These are phyloP conservation scores for Steinernema carpocapsae DNA, from an alignment of 2,888 invertebrate species.

Conservation along the genomic window DNA sequence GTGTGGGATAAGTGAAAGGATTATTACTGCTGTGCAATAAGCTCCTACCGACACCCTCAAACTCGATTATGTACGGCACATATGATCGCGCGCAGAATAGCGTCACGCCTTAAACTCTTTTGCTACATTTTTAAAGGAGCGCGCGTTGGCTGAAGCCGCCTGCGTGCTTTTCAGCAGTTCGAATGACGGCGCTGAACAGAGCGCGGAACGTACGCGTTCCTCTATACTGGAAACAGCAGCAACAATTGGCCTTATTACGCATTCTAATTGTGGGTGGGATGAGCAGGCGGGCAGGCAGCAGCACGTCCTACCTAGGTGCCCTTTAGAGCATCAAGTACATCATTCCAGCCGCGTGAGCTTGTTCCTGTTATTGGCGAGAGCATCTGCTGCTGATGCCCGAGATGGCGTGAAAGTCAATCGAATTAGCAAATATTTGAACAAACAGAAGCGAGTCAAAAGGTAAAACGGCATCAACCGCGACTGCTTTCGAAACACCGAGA, in stretches of 20 bases:
- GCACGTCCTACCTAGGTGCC: constrained; percentile 1
- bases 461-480: neutral
- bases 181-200: neutral
- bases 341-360: neutral
- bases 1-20: neutral
- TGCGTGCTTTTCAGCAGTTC: neutral
- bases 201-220: neutral
- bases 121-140: neutral
- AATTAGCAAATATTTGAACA: constrained; percentile 33
- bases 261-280: constrained; percentile 27
- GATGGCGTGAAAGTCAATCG: constrained; percentile 18
- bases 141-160: neutral
- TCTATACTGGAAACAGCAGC: neutral
- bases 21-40: neutral
- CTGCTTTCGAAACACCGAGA: neutral
- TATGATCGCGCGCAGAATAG: constrained; percentile 8
- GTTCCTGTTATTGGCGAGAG: neutral
- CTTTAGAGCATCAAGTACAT: neutral
- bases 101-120: neutral
- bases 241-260: constrained; percentile 33
- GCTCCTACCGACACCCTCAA: constrained; percentile 25
- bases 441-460: neutral
- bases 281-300: neutral
- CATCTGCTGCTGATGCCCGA: neutral
- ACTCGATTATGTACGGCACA: constrained; percentile 16